Evolutionary conservation across 2,797 vertebrate genomes (phyloP).

Genomic region (Enteromius mattozi): DNA sequence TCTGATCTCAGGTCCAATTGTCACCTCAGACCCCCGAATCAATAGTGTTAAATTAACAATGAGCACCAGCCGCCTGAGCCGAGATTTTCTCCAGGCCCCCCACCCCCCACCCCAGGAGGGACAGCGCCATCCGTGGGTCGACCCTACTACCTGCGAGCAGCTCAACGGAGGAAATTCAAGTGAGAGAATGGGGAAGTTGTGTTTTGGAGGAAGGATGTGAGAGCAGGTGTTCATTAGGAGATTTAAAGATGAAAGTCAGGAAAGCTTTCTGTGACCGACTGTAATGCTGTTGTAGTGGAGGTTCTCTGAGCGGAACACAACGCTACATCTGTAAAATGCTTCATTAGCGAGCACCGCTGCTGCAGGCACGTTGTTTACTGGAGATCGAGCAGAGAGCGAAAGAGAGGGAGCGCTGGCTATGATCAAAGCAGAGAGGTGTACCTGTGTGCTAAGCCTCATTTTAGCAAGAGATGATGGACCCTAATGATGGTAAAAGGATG

Average conservation of each 20-base stretch:
- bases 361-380: conserved; percentile 71
- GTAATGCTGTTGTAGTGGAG: conserved; percentile 67
- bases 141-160: conserved; percentile 45
- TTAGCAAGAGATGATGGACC: conserved; percentile 49
- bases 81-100: conserved; percentile 36
- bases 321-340: conserved; percentile 73
- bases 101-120: background rate
- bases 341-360: conserved; percentile 67
- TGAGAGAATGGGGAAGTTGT: conserved; percentile 37
- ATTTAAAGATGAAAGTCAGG: conserved; percentile 71
- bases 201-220: conserved; percentile 6
- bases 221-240: conserved; percentile 70
- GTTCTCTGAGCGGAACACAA: conserved; percentile 58
- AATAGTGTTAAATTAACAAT: conserved; percentile 80
- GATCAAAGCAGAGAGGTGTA: conserved; percentile 68
- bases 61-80: conserved; percentile 62
- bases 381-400: conserved; percentile 15
- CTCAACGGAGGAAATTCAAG: background rate
- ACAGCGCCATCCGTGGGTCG: conserved; percentile 35
- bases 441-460: conserved; percentile 46
- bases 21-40: conserved; percentile 73
- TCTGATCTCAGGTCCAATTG: conserved; percentile 75
- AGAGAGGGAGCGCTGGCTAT: conserved; percentile 49
- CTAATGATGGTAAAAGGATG: conserved; percentile 60
- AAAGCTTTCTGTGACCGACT: conserved; percentile 67